A percentile compares a stretch with the other conserved stretches of the same genome.
These are phyloP conservation scores for Gopherus evgoodei DNA, from an alignment of 2,113 vertebrate genomes.

Conservation along the genomic window DNA sequence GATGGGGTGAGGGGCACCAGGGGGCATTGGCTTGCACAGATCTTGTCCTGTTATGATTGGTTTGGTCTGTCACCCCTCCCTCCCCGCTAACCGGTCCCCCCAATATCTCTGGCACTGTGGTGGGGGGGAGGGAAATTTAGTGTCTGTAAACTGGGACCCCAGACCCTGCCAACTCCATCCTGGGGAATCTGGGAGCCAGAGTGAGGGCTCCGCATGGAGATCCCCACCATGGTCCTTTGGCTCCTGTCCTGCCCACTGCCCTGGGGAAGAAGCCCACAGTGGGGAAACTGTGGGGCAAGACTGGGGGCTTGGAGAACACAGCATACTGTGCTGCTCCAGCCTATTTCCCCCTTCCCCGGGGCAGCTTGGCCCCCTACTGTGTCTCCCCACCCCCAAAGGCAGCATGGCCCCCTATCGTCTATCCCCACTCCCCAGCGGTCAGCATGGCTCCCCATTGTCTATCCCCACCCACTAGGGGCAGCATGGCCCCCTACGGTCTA, in stretches of 20 bases:
- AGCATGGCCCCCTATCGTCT: no score
- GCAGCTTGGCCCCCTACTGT: no score
- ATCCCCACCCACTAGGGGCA: no score
- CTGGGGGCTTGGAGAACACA: not conserved
- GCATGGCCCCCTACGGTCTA: no score
- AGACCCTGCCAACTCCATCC: not conserved
- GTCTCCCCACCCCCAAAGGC: not conserved
- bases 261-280: not conserved
- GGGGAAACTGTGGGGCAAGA: not conserved
- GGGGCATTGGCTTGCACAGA: not conserved
- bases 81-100: no score
- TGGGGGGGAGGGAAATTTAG: not conserved
- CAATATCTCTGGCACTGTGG: not conserved
- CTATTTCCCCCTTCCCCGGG: not conserved
- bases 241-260: not conserved
- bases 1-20: not conserved
- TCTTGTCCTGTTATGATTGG: not conserved
- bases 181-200: not conserved
- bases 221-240: not conserved
- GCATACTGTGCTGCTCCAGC: not conserved
- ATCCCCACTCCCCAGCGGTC: accelerated
- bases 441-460: no score
- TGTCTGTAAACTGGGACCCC: not conserved
- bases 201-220: not conserved
- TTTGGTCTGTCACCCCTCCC: not conserved